Percentiles rank a stretch among this genome's conserved stretches.
These are phyloP conservation scores for Brenthis ino DNA, from an alignment of 2,888 invertebrate genomes.

Conservation along the genomic window DNA sequence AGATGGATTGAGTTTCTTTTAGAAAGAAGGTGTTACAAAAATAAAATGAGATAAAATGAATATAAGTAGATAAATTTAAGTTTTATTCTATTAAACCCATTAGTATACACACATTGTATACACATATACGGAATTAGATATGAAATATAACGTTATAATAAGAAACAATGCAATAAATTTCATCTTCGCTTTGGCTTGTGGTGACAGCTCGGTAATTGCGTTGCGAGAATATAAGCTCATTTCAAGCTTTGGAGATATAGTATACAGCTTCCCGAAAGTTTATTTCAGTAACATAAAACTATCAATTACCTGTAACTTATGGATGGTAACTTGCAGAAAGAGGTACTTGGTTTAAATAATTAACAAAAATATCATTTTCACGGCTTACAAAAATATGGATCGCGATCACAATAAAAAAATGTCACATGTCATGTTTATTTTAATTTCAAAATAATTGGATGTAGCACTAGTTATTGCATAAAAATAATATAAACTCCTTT, in stretches of 20 bases:
- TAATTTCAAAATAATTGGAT: background rate
- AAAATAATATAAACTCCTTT: no score
- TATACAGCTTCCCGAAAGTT: slow-evolving; percentile 10
- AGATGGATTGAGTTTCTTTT: no score
- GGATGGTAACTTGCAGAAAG: background rate
- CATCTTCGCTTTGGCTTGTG: slow-evolving; percentile 22
- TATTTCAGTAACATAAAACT: slow-evolving; percentile 8
- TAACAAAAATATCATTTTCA: slow-evolving; percentile 1
- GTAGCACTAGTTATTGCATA: no score
- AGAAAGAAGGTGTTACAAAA: no score
- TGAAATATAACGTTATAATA: slow-evolving; percentile 19
- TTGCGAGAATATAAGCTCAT: slow-evolving; percentile 33
- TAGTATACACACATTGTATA: background rate
- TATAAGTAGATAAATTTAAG: no score
- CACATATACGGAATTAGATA: background rate
- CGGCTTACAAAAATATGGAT: background rate
- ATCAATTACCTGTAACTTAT: slow-evolving; percentile 15
- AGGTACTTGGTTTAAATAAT: background rate
- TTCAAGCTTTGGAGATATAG: slow-evolving; percentile 24
- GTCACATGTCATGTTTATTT: slow-evolving; percentile 10
- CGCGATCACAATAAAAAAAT: background rate
- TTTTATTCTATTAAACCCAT: no score
- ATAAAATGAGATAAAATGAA: no score
- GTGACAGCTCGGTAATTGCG: slow-evolving; percentile 39
- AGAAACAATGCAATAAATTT: slow-evolving; percentile 31